Base-by-base conservation (phyloP, 2,888 invertebrate genomes). In the Biston betularia region DNA sequence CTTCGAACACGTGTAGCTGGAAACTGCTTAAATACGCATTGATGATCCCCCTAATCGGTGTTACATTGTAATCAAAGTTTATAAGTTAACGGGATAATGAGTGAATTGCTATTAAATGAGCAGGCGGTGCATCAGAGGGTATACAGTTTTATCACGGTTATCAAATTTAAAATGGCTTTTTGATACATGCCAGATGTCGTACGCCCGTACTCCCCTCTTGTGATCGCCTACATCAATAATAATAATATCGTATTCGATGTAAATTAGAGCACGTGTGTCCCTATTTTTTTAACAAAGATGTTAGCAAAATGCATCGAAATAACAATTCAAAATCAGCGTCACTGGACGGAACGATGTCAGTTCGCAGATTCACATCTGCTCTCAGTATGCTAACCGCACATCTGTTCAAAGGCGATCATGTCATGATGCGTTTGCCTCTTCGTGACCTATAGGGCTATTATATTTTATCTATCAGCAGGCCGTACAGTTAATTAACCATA, bases 401-500 rank as follows among this genome's bases (percentile, higher is more conserved):
- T 91, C 89, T 93, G 92, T 87, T 86, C 76, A 74, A 82, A 77
- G 81, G 73, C 70, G 72, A 74, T 75, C 72, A 64, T 65, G 75
- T 75, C 72, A 64, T 68, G 75, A 79, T 76, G 68, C 49, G 48
- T 69, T 57, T 78, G 75, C 80, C 83, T 84, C 85, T 86, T 79
- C 80, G 84, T 86, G 88, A 88, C 86, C 84, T 84, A 84, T 78
- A 78, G 81, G 72, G 75, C 24, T 3, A 24, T 81, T 76, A 81
- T n/a, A n/a, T n/a, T n/a, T 84, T 84, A 85, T 89, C 86, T 86
- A 84, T 83, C 79, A 82, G 71, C 76, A 81, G 78, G 87, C 85
- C 88, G 86, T 81, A 76, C 77, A 77, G 86, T 86, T 92, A 92
- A 93, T 92, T 93, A 92, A 75, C 75, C 89, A 90, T 80, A 86